Evolutionary conservation across 2,797 vertebrate genomes (phyloP).

Genomic region (Esox lucius): DNA sequence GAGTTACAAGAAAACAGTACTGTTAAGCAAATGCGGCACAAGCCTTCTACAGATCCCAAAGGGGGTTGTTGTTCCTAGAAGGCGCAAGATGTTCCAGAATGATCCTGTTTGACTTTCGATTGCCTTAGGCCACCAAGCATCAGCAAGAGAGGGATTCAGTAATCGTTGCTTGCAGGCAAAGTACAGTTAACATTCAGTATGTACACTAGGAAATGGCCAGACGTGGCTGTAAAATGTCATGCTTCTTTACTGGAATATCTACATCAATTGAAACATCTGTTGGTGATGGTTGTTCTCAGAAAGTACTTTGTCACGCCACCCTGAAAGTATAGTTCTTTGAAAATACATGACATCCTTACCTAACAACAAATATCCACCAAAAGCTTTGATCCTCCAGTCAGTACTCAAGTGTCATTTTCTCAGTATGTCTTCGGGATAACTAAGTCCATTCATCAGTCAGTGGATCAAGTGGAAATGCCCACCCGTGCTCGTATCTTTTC

Average conservation of each 20-base stretch:
- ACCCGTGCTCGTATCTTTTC: no score
- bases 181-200: background rate
- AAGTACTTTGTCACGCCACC: background rate
- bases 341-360: background rate
- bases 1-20: background rate
- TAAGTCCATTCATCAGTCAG: background rate
- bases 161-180: background rate
- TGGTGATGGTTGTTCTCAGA: background rate
- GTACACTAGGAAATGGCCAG: background rate
- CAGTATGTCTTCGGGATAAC: no score
- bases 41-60: background rate
- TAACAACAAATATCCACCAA: no score
- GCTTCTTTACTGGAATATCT: background rate
- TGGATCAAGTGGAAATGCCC: no score
- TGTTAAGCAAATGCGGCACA: background rate
- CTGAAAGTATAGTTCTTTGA: background rate
- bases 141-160: background rate
- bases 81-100: background rate
- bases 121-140: background rate
- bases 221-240: background rate
- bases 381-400: no score
- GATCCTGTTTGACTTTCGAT: background rate
- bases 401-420: no score
- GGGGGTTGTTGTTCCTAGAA: background rate
- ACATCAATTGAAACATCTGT: background rate